phyloP scores from a whole-genome alignment of 2,888 invertebrate genomes.

The Crematogaster levior region DNA sequence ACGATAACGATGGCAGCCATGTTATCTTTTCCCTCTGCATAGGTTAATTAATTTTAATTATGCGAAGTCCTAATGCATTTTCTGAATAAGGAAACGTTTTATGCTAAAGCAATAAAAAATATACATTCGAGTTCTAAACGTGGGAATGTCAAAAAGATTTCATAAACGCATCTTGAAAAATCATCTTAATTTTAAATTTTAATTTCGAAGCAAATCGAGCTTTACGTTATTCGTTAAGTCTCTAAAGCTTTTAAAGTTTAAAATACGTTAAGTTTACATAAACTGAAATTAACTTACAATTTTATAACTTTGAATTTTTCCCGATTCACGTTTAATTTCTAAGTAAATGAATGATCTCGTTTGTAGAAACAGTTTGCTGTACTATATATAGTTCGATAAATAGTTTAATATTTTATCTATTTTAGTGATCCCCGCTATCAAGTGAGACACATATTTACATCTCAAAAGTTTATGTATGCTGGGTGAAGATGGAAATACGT shows the following conservation, averaged over 20 bases:
- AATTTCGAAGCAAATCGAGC: not conserved
- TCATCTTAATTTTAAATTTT: not conserved
- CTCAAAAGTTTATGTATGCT: conserved; percentile 7
- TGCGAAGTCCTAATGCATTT: not conserved
- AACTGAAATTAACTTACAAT: not conserved
- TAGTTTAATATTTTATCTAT: not conserved
- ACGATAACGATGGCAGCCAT: not conserved
- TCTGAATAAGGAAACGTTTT: not conserved
- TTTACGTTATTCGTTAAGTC: not conserved
- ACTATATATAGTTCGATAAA: not conserved
- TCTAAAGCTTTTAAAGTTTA: conserved; percentile 1
- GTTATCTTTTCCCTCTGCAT: not conserved
- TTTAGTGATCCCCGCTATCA: not conserved
- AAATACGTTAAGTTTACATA: not conserved
- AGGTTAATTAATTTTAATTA: not conserved
- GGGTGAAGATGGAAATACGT: conserved; percentile 13
- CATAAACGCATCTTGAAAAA: not conserved
- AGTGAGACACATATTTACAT: not conserved
- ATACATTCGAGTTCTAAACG: not conserved
- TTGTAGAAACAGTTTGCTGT: not conserved
- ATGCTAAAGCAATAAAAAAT: not conserved
- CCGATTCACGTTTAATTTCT: not conserved
- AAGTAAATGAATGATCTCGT: not conserved
- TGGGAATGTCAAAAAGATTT: not conserved
- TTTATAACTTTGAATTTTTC: not conserved